A percentile compares a stretch with the other conserved stretches of the same genome.
phyloP scores from a whole-genome alignment of 2,113 vertebrate species.

The Aspidoscelis tigris region DNA sequence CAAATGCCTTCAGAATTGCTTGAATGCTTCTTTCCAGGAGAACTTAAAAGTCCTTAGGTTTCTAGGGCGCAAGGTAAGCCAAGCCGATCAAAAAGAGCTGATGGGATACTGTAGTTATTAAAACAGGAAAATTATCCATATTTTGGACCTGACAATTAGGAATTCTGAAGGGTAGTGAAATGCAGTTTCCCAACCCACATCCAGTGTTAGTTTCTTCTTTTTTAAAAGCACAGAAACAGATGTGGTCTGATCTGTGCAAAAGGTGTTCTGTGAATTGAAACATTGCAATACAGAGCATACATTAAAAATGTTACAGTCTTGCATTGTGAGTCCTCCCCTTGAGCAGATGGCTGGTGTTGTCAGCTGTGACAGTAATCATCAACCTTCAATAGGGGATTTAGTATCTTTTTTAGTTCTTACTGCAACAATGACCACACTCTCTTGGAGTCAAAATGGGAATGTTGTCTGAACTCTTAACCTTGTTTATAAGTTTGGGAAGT shows the following conservation, averaged over 20 bases:
- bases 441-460: neutral
- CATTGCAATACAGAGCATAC: neutral
- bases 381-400: neutral
- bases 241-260: neutral
- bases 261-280: neutral
- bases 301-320: neutral
- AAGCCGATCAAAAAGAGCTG: conserved; percentile 31
- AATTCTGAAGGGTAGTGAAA: neutral
- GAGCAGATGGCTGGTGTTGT: neutral
- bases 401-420: neutral
- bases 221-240: too few species aligned
- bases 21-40: conserved; percentile 34
- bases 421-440: neutral
- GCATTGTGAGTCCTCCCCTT: neutral
- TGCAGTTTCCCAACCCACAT: conserved; percentile 5
- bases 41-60: conserved; percentile 41
- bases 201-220: too few species aligned
- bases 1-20: conserved; percentile 8
- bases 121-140: neutral
- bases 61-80: conserved; percentile 51
- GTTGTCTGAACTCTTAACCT: neutral
- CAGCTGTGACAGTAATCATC: neutral
- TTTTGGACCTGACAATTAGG: neutral
- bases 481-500: too few species aligned
- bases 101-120: neutral